Conservation (phyloP, 2,888 invertebrate species). For the Gibbula magus region DNA sequence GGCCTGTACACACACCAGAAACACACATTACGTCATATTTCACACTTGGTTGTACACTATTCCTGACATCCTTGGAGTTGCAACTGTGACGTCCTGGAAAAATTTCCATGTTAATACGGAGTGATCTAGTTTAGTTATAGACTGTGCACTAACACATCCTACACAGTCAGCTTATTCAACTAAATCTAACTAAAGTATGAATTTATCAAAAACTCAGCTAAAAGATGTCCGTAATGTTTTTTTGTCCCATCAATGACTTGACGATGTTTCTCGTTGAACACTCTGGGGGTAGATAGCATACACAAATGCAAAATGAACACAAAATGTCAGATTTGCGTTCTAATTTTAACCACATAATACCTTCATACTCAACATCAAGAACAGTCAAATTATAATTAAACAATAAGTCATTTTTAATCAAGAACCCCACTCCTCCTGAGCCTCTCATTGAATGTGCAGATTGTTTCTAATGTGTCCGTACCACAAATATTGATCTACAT, state of each 20-base stretch:
- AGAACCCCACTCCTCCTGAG: too few species aligned
- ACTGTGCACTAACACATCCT: not conserved
- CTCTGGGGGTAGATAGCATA: too few species aligned
- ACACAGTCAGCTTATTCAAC: not conserved
- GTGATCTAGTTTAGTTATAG: not conserved
- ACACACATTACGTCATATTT: not conserved
- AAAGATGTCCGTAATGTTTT: not conserved
- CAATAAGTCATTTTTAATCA: too few species aligned
- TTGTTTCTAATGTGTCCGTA: too few species aligned
- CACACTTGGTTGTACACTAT: not conserved
- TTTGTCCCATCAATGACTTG: not conserved
- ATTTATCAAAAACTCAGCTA: too few species aligned
- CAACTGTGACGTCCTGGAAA: not conserved
- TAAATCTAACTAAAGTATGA: not conserved
- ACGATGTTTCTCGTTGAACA: too few species aligned
- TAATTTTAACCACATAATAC: too few species aligned
- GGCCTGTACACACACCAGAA: not conserved
- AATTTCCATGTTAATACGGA: not conserved
- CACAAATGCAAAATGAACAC: not conserved
- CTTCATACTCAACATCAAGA: too few species aligned
- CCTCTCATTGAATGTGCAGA: too few species aligned
- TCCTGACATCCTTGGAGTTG: not conserved
- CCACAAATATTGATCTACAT: too few species aligned
- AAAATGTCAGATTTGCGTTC: too few species aligned
- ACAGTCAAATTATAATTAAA: too few species aligned